Base-by-base conservation (phyloP, 2,888 invertebrate genomes). In the Helleia helle region DNA sequence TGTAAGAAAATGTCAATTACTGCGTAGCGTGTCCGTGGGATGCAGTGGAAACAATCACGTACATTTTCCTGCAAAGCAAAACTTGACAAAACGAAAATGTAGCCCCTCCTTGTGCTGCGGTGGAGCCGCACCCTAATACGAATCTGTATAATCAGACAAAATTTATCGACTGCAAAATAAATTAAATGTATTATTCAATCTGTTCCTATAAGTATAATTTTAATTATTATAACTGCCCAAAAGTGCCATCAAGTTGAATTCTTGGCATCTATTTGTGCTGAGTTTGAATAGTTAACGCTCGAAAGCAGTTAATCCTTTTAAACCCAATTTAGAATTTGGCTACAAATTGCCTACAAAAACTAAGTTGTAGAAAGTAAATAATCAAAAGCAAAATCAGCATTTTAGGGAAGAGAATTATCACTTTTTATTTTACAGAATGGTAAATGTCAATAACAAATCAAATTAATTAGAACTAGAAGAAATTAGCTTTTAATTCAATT, bases 181-280 rank as follows among this genome's bases (percentile, higher is more conserved):
- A 15, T 4, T 15, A n/a, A 14, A 30, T 5, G 4, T 18, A 17
- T 3, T 11, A 18, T 34, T 7, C 22, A 22, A 18, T 12, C 4
- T 18, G 12, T 8, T 12, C 22, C n/a, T 12, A 12, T 34, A 34
- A 34, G 9, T 12, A 34, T 34, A 11, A 34, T 34, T 34, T 34
- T 34, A 34, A 34, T 34, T 34, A 34, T 34, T 34, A 18, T 18
- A 34, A 34, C 22, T 12, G 22, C 34, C 22, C 18, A 15, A 18
- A 22, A 11, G 7, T 13, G 34, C 34, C 11, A 18, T 34, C 18
- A 34, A 18, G 7, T 4, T 9, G 34, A 34, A 34, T 18, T 34
- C 34, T 34, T 34, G 34, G 34, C 34, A 34, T 34, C 34, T 11
- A 34, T 34, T 34, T 18, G 22, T 34, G 34, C 34, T 34, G 34